Evolutionary conservation across 2,797 vertebrate species (phyloP).

Genomic region (Luscinia megarhynchos): DNA sequence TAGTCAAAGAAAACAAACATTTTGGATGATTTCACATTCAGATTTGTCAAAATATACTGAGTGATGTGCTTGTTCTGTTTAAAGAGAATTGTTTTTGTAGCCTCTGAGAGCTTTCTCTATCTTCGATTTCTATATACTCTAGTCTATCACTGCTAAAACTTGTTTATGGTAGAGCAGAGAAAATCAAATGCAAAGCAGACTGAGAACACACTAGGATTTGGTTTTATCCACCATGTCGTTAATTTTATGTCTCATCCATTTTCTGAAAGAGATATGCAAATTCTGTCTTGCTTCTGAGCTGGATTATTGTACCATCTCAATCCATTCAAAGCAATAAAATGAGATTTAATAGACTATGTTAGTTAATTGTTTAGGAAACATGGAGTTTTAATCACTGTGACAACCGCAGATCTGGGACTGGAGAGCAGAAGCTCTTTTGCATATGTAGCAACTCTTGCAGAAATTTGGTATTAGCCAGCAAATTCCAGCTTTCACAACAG

Average conservation of each 20-base stretch:
- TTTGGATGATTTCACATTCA: slow-evolving; percentile 25
- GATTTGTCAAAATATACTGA: slow-evolving; percentile 36
- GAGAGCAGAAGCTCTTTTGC: slow-evolving; percentile 53
- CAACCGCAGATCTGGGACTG: slow-evolving; percentile 56
- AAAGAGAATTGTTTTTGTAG: slow-evolving; percentile 37
- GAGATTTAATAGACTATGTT: slow-evolving; percentile 70
- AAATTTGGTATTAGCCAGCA: slow-evolving; percentile 43
- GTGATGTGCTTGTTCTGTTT: background rate
- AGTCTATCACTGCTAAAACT: slow-evolving; percentile 32
- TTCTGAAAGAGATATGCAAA: slow-evolving; percentile 60
- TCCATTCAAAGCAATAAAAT: slow-evolving; percentile 67
- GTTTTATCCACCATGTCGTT: slow-evolving; percentile 44
- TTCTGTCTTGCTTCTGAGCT: slow-evolving; percentile 36
- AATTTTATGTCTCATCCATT: slow-evolving; percentile 58
- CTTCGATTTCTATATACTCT: background rate
- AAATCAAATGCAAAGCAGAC: slow-evolving; percentile 51
- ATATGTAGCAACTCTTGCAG: slow-evolving; percentile 37
- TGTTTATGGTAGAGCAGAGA: slow-evolving; percentile 23
- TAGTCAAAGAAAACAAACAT: slow-evolving; percentile 20
- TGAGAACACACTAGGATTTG: background rate
- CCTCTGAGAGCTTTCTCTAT: slow-evolving; percentile 10
- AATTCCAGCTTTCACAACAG: background rate
- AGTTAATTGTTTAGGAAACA: slow-evolving; percentile 74
- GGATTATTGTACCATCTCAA: slow-evolving; percentile 60
- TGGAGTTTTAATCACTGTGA: slow-evolving; percentile 59